phyloP scores from a whole-genome alignment of 2,113 vertebrate genomes.

The Turdus rufiventris region DNA sequence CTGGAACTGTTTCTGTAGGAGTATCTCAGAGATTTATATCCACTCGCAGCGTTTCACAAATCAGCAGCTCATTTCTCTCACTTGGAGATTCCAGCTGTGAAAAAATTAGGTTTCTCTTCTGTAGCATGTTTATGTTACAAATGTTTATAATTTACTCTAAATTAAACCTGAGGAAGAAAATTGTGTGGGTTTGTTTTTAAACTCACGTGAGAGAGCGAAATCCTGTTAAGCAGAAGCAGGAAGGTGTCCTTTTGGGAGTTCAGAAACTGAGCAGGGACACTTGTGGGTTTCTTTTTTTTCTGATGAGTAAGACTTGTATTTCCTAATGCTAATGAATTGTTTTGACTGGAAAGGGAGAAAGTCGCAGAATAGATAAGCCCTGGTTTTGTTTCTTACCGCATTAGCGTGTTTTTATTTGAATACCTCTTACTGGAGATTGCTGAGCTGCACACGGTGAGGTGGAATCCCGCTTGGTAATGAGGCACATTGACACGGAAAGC shows the following conservation, averaged over 20 bases:
- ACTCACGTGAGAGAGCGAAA: not conserved
- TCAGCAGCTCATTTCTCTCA: not conserved
- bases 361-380: not conserved
- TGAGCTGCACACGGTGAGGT: fast-evolving
- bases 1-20: not conserved
- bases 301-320: not conserved
- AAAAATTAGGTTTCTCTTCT: not conserved
- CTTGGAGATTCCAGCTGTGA: not conserved
- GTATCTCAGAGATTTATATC: not conserved
- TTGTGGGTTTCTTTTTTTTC: not conserved
- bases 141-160: not conserved
- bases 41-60: not conserved
- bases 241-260: not conserved
- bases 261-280: not conserved
- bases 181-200: not conserved
- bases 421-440: not conserved
- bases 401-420: not conserved
- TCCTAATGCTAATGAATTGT: slow-evolving; percentile 3
- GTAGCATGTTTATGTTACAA: not conserved
- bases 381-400: not conserved
- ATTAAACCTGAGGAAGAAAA: not conserved
- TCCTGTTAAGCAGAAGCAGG: not conserved
- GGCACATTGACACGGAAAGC: not conserved
- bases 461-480: not conserved
- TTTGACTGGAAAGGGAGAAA: not conserved